Base-by-base conservation (phyloP, 2,888 invertebrate species). In the Alloscopus bannaensis region DNA sequence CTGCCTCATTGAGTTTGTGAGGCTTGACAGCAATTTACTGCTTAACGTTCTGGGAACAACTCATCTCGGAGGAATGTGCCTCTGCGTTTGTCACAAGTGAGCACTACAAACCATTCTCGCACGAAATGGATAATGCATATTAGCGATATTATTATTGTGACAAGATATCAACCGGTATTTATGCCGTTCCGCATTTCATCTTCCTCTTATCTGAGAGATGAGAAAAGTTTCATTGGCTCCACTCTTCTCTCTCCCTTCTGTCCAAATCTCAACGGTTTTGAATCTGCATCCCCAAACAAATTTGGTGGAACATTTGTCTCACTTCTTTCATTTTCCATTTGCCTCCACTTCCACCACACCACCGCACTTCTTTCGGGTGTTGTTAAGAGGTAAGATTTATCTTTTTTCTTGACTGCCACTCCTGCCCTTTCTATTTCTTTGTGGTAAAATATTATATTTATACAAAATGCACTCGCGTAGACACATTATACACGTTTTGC, bases 231-330 rank as follows among this genome's bases (percentile, higher is more conserved):
- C 22, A 52, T 66, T 24, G 26, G n/a, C 4, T 4, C 42, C 42
- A 20, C 16, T 57, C 22, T 68, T 40, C 40, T 50, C 20, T 70
- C 29, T n/a, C 29, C 29, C 29, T 59, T 31, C 72, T 64, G 52
- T 59, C 47, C 65, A 65, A 73, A 73, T 73, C 73, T 73, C 73
- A 73, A 73, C 59, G 73, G 73, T 65, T 72, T 73, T 65, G 73
- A 73, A 65, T 73, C 73, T 65, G 72, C 72, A 72, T 72, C 73
- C 73, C 73, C 65, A 73, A 73, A 65, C 73, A 73, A 73, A 73
- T 73, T 73, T 73, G 73, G 65, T 66, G 73, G 73, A 73, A 65
- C 65, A 73, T 73, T 73, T 73, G 73, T 73, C 65, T 73, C 72
- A 55, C 73, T 73, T 26, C n/a, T 66, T 52, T 18, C 36, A n/a